These are phyloP conservation scores for Chloromyia formosa DNA, from an alignment of 2,888 invertebrate species.

Conservation along the genomic window DNA sequence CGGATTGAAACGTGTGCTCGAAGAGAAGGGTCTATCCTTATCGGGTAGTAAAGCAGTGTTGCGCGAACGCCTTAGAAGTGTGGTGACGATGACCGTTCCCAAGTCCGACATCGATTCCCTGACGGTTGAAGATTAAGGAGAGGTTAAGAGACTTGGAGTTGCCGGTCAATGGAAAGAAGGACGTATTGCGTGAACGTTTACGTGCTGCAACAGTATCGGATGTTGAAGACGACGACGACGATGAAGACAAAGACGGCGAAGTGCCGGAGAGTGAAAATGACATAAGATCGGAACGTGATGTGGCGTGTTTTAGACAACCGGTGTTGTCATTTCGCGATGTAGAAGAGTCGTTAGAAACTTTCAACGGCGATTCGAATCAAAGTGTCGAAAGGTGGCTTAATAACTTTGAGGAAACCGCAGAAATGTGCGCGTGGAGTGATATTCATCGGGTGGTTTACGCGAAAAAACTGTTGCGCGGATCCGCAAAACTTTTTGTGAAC, in stretches of 20 bases:
- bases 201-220: not conserved
- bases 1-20: not conserved
- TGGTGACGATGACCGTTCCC: not conserved
- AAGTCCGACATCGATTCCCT: not conserved
- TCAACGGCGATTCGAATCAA: slow-evolving; percentile 15
- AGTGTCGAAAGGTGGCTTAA: not conserved
- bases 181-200: not conserved
- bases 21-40: not conserved
- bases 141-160: not conserved
- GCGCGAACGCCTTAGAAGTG: not conserved
- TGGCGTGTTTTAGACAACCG: not conserved
- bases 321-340: slow-evolving; percentile 9
- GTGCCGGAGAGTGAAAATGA: not conserved
- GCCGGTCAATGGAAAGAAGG: not conserved
- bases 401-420: slow-evolving; percentile 6
- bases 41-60: not conserved
- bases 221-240: not conserved
- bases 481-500: slow-evolving; percentile 39
- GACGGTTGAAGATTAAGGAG: not conserved
- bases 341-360: slow-evolving; percentile 19
- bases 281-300: not conserved
- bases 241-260: not conserved
- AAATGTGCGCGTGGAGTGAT: slow-evolving; percentile 9
- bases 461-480: slow-evolving; percentile 28
- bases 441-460: slow-evolving; percentile 23